A percentile compares a stretch with the other conserved stretches of the same genome.
Conservation (phyloP, 2,888 invertebrate genomes). For the Therioaphis trifolii region DNA sequence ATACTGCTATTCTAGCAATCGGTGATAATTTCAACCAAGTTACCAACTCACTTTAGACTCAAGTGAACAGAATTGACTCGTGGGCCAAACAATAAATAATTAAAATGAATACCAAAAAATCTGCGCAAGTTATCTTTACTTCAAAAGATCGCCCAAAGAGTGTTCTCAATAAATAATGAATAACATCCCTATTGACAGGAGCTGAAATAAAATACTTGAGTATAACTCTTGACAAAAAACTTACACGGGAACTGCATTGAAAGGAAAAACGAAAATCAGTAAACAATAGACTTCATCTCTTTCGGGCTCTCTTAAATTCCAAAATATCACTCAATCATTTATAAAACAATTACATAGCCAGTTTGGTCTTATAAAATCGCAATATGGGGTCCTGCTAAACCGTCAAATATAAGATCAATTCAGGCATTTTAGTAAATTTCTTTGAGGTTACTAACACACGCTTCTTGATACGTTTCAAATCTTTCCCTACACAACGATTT, state of each 20-base stretch:
- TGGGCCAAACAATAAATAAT: constrained; percentile 12
- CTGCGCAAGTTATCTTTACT: not conserved
- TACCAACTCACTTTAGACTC: too few species aligned
- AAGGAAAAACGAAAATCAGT: too few species aligned
- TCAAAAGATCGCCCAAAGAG: not conserved
- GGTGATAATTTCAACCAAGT: not conserved
- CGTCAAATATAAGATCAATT: not conserved
- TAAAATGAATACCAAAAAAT: constrained; percentile 4
- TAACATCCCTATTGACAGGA: not conserved
- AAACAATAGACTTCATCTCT: too few species aligned
- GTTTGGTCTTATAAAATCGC: not conserved
- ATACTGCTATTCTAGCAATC: not conserved
- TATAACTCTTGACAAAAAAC: too few species aligned
- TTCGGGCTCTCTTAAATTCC: too few species aligned
- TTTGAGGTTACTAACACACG: not conserved
- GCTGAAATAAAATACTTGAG: not conserved
- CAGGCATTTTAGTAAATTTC: not conserved
- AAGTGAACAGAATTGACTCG: not conserved
- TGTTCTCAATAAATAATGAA: not conserved
- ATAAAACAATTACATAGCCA: too few species aligned
- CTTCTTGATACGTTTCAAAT: too few species aligned
- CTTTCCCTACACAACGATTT: too few species aligned
- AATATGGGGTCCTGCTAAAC: not conserved
- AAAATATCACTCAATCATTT: too few species aligned
- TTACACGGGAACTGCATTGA: too few species aligned